Percentiles rank a stretch among this genome's conserved stretches.
Evolutionary conservation across 2,888 invertebrate genomes (phyloP).

Genomic region (Cistogaster globosa): DNA sequence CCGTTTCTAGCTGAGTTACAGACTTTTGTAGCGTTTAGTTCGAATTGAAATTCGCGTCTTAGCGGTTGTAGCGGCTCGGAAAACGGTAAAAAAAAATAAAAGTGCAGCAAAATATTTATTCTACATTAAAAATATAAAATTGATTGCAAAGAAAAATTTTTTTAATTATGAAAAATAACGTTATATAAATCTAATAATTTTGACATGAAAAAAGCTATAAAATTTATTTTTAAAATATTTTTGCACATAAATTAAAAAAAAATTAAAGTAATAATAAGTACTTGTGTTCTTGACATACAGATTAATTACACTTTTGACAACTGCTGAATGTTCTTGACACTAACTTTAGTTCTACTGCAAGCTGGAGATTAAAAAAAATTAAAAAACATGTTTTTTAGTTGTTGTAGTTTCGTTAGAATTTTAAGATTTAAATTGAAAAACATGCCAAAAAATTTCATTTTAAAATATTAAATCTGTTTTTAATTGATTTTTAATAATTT

Average conservation of each 20-base stretch:
- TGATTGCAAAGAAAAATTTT: neutral
- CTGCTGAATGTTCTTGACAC: conserved; percentile 71
- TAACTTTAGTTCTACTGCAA: conserved; percentile 35
- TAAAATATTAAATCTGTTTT: too few species aligned
- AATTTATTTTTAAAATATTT: neutral
- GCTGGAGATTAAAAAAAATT: conserved; percentile 8
- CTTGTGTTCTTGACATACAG: conserved; percentile 67
- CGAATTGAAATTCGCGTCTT: conserved; percentile 80
- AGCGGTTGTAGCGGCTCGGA: conserved; percentile 77
- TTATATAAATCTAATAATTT: too few species aligned
- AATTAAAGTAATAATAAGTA: conserved; percentile 28
- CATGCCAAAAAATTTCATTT: neutral
- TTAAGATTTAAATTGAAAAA: neutral
- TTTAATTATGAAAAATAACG: too few species aligned
- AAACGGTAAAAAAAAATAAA: conserved; percentile 39
- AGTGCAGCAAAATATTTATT: neutral
- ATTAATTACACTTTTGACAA: conserved; percentile 39
- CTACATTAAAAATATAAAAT: conserved; percentile 23
- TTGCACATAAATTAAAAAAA: conserved; percentile 3
- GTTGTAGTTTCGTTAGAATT: neutral
- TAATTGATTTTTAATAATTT: too few species aligned
- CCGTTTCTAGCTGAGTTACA: conserved; percentile 62
- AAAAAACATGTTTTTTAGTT: neutral
- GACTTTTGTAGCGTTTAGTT: conserved; percentile 76
- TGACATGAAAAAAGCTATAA: too few species aligned